A percentile compares a stretch with the other conserved stretches of the same genome.
Evolutionary conservation across 2,797 vertebrate genomes (phyloP).

Genomic region (Hyperoplus lanceolatus): DNA sequence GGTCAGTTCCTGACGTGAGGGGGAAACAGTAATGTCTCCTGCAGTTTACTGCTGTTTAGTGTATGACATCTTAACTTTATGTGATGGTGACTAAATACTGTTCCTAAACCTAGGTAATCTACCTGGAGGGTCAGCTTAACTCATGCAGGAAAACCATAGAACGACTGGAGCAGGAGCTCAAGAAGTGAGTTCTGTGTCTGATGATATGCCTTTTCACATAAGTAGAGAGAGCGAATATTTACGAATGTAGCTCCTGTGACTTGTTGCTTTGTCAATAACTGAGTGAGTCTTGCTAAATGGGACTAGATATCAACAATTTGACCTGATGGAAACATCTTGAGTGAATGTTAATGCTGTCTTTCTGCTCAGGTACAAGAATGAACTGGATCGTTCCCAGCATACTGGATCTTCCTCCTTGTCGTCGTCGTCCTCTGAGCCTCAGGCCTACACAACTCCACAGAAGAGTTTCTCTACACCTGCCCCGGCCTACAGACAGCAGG

Average conservation of each 20-base stretch:
- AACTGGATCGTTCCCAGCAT: constrained; percentile 89
- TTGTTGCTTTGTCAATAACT: not conserved
- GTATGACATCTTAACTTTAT: not conserved
- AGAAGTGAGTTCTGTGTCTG: constrained; percentile 85
- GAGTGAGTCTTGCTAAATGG: not conserved
- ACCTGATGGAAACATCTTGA: not conserved
- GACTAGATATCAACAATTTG: not conserved
- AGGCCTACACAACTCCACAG: constrained; percentile 86
- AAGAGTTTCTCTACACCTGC: constrained; percentile 82
- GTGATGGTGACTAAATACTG: constrained; percentile 1
- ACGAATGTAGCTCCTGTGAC: not conserved
- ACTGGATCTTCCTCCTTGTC: constrained; percentile 67
- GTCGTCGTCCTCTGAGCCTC: constrained; percentile 80
- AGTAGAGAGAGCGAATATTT: not conserved
- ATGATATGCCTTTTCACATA: not conserved
- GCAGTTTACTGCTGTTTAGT: not conserved
- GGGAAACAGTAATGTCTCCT: not conserved
- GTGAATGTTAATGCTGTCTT: not conserved
- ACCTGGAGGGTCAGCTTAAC: constrained; percentile 91
- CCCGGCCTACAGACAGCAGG: constrained; percentile 80
- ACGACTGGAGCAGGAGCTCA: constrained; percentile 92
- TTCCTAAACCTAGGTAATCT: constrained; percentile 77
- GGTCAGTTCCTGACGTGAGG: constrained; percentile 66
- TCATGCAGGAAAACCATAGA: constrained; percentile 91
- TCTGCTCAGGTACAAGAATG: constrained; percentile 89